Evolutionary conservation across 2,888 invertebrate species (phyloP).

Genomic region (Drosophila kanekoi): DNA sequence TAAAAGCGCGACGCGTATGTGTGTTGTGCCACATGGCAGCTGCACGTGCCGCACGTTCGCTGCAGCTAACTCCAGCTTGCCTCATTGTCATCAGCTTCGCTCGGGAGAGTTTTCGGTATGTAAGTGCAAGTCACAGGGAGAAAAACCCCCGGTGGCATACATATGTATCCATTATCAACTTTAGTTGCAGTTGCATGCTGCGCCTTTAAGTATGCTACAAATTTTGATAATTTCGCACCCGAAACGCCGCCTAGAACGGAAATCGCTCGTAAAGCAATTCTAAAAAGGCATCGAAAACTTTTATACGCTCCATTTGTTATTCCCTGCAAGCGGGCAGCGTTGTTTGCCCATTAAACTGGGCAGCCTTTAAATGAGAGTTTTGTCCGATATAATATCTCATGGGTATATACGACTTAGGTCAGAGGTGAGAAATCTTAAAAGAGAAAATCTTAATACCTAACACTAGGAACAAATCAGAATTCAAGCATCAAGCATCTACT

Average conservation of each 20-base stretch:
- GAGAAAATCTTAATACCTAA: too few relatives aligned
- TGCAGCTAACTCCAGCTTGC: slow-evolving; percentile 5
- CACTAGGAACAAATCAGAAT: too few relatives aligned
- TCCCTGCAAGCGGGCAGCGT: background rate
- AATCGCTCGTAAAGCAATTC: slow-evolving; percentile 62
- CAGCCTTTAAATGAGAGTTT: background rate
- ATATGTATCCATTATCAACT: slow-evolving; percentile 40
- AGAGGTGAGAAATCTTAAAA: too few relatives aligned
- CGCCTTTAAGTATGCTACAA: slow-evolving; percentile 58
- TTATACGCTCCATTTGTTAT: slow-evolving; percentile 39
- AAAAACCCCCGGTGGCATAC: slow-evolving; percentile 1
- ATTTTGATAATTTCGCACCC: slow-evolving; percentile 69
- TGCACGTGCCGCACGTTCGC: slow-evolving; percentile 39
- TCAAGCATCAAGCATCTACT: too few relatives aligned
- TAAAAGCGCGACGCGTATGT: slow-evolving; percentile 58
- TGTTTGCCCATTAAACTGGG: background rate
- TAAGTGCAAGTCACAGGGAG: slow-evolving; percentile 9
- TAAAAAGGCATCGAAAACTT: slow-evolving; percentile 54
- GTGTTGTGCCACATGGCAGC: slow-evolving; percentile 31
- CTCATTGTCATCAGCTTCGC: slow-evolving; percentile 31
- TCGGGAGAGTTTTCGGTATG: slow-evolving; percentile 2
- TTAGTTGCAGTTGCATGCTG: slow-evolving; percentile 16
- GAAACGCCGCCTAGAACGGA: slow-evolving; percentile 47
- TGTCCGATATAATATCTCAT: too few relatives aligned
- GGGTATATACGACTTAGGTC: too few relatives aligned